Evolutionary conservation across 92 coral and sea anemone genomes (phyloP).

Genomic region (Porites rus): DNA sequence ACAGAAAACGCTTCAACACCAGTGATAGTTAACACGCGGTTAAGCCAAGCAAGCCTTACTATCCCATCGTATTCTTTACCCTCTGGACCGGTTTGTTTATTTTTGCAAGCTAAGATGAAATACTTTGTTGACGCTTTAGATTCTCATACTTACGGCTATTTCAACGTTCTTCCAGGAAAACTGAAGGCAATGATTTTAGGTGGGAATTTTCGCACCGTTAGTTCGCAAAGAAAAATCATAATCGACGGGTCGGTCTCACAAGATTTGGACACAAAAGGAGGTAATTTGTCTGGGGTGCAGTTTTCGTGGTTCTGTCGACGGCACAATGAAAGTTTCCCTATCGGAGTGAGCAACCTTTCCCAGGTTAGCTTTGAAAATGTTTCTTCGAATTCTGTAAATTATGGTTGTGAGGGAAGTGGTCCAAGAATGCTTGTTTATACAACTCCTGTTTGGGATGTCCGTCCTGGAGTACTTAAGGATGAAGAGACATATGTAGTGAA

Average conservation of each 20-base stretch:
- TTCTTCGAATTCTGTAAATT: not conserved
- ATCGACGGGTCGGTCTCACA: conserved; percentile 52
- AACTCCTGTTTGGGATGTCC: conserved; percentile 27
- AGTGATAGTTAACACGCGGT: not conserved
- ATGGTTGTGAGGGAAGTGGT: conserved; percentile 56
- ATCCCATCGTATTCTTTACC: conserved; percentile 68
- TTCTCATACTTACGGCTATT: conserved; percentile 40
- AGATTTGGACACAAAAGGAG: conserved; percentile 65
- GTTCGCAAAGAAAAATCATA: conserved; percentile 26
- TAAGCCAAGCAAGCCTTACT: conserved; percentile 46
- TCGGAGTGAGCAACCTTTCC: not conserved
- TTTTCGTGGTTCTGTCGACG: conserved; percentile 67
- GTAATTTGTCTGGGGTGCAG: conserved; percentile 34
- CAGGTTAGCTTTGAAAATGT: not conserved
- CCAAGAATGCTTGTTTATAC: conserved; percentile 42
- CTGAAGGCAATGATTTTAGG: conserved; percentile 60
- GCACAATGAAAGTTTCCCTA: conserved; percentile 21
- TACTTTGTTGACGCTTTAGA: conserved; percentile 44
- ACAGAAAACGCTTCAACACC: not conserved
- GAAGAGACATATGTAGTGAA: conserved; percentile 36
- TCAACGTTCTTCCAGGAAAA: conserved; percentile 49
- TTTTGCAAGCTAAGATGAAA: conserved; percentile 63
- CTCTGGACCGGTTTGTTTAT: conserved; percentile 45
- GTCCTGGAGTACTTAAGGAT: conserved; percentile 32
- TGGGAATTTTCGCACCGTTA: conserved; percentile 68